Evolutionary conservation across 2,113 vertebrate species (phyloP), one percentile per base, ranked within the genome.

Genomic region (Gallinago jamesoni): DNA sequence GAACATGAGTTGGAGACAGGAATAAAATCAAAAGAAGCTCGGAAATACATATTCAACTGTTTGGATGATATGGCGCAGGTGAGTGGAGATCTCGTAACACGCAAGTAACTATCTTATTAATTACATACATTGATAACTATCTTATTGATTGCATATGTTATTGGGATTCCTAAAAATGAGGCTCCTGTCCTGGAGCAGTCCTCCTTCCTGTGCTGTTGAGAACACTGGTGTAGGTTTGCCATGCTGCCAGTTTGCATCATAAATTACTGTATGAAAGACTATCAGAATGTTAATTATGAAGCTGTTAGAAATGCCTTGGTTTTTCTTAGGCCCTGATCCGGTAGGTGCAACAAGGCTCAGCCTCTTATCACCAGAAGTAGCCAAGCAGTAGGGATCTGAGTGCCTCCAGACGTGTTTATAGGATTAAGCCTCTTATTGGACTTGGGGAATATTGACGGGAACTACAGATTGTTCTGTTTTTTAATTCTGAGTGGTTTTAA

Each of bases 61-160:
- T 98, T 99, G 84, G 99, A 99, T 97, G 99, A 99, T 90, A 99
- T 99, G 99, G 99, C 99, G 96, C 99, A 99, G 99, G 99, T 99
- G 86, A 95, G 96, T 91, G 73, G 66, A 52, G 30, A 17, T 27
- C 72, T 77, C 16, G 50, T 22, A 74, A 10, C 60, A 66, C 25
- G 12, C 69, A n/a, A 31, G 84, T 22, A 41, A 53, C n/a, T 20
- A 4, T 28, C 28, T 18, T 25, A 3, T 27, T 9, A 1, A 30
- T 59, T 48, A 47, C 57, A 55, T 55, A 52, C 50, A 15, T 52
- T 52, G n/a, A 88, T 23, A 41, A 53, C n/a, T 22, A 3, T 28
- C 28, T 18, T 25, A 4, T 27, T 9, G 1, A 30, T 57, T 48
- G 35, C 57, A 7, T 35, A 7, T 10, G 2, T 48, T 35, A 11